These are phyloP conservation scores for Drosophila atripex DNA, from an alignment of 2,888 invertebrate species.

Conservation along the genomic window DNA sequence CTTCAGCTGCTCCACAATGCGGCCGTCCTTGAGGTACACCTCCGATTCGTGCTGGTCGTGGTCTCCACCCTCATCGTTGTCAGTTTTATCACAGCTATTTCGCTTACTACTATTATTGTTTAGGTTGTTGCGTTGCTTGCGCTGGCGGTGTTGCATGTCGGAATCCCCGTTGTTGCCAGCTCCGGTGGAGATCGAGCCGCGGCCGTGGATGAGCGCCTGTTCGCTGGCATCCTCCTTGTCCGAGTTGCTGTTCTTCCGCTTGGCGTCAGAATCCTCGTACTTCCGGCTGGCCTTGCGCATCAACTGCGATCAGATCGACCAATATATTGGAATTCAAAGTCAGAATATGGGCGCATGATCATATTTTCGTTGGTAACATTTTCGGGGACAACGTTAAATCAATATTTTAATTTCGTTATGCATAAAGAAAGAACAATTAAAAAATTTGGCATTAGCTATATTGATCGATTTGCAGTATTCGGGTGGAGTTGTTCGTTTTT, in stretches of 20 bases:
- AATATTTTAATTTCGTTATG: constrained; percentile 40
- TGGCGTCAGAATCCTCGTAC: constrained; percentile 76
- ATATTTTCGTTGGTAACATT: constrained; percentile 14
- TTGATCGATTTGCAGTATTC: constrained; percentile 31
- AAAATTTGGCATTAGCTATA: constrained; percentile 65
- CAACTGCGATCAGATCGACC: constrained; percentile 41
- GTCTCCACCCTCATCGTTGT: constrained; percentile 37
- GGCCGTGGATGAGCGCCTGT: constrained; percentile 65
- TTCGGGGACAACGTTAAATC: constrained; percentile 35
- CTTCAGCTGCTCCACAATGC: constrained; percentile 68
- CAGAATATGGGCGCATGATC: neutral
- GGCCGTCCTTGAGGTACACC: constrained; percentile 66
- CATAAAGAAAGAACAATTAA: constrained; percentile 75
- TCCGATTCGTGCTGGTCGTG: constrained; percentile 65
- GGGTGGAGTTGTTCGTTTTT: constrained; percentile 17
- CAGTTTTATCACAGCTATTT: constrained; percentile 73
- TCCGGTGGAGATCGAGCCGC: constrained; percentile 25
- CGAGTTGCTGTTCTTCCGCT: constrained; percentile 82
- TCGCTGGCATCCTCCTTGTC: constrained; percentile 72
- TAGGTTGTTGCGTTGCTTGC: constrained; percentile 70
- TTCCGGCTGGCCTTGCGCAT: constrained; percentile 62
- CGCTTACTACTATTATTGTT: constrained; percentile 66
- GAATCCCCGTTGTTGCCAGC: constrained; percentile 48
- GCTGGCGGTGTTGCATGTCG: constrained; percentile 82
- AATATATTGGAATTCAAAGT: neutral